These are phyloP conservation scores for Epizoanthus stellaris DNA, from an alignment of 92 coral and sea anemone genomes.

Conservation along the genomic window DNA sequence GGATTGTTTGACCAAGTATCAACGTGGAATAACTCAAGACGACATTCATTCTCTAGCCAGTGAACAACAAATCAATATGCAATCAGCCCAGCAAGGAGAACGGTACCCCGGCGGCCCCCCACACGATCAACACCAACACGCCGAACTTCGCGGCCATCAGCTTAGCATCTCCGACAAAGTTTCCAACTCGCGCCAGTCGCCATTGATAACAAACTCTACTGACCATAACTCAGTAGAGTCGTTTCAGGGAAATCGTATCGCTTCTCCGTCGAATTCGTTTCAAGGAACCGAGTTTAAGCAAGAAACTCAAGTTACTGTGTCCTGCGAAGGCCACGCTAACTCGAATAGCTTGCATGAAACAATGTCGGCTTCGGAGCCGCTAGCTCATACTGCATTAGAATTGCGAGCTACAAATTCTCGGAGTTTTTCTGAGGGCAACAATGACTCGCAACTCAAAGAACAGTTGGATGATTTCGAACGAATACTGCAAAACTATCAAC, in stretches of 20 bases:
- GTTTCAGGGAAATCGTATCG: conserved; percentile 41
- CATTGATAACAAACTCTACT: conserved; percentile 36
- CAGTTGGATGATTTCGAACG: conserved; percentile 79
- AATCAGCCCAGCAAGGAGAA: conserved; percentile 59
- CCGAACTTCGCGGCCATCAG: conserved; percentile 54
- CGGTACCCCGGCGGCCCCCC: conserved; percentile 25
- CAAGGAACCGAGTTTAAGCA: conserved; percentile 81
- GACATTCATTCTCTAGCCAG: conserved; percentile 36
- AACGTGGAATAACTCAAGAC: conserved; percentile 56
- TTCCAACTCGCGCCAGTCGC: conserved; percentile 34
- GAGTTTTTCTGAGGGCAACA: conserved; percentile 60
- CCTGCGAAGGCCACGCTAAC: conserved; percentile 63
- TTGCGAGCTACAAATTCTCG: conserved; percentile 43
- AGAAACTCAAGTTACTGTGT: conserved; percentile 65
- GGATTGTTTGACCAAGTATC: conserved; percentile 62
- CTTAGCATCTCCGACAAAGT: conserved; percentile 19
- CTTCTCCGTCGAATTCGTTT: conserved; percentile 58
- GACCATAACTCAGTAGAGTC: conserved; percentile 31
- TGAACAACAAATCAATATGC: conserved; percentile 59
- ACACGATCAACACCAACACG: conserved; percentile 45
- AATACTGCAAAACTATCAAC: conserved; percentile 61
- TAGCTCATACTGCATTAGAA: conserved; percentile 40
- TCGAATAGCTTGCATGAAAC: conserved; percentile 43
- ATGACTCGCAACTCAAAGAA: conserved; percentile 54
- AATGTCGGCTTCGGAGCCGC: conserved; percentile 48